phyloP scores from a whole-genome alignment of 2,797 vertebrate species.

The Phoxinus dragarum region DNA sequence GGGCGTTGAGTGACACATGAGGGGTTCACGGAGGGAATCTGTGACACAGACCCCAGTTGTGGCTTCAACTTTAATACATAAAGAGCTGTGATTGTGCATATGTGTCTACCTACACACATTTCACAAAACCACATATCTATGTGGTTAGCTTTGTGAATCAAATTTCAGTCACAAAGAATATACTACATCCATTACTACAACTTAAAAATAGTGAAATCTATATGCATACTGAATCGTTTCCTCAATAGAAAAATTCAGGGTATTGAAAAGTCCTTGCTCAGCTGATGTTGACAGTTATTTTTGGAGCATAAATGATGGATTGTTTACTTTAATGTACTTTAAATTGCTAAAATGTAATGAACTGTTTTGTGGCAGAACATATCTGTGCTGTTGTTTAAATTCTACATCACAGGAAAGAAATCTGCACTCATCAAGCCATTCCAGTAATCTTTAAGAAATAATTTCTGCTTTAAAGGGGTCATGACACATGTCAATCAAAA shows the following conservation, averaged over 20 bases:
- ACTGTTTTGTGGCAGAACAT: neutral
- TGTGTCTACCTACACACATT: neutral
- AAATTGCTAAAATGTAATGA: neutral
- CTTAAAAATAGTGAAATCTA: neutral
- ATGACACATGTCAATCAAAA: neutral
- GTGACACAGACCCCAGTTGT: neutral
- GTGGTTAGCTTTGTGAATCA: neutral
- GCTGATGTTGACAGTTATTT: neutral
- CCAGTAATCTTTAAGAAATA: neutral
- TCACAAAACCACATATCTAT: neutral
- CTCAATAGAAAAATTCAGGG: neutral
- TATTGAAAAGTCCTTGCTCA: neutral
- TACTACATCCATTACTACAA: neutral
- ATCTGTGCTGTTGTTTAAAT: neutral
- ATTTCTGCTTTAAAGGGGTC: neutral
- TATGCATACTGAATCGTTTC: neutral
- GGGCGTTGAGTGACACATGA: constrained; percentile 2
- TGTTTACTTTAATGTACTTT: neutral
- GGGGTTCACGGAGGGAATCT: neutral
- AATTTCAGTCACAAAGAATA: neutral
- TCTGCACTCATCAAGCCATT: neutral
- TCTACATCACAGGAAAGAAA: neutral
- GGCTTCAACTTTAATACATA: neutral
- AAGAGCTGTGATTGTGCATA: neutral
- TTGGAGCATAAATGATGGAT: neutral